Percentiles rank a stretch among this genome's conserved stretches.
These are phyloP conservation scores for Heliconius ismenius DNA, from an alignment of 2,888 invertebrate genomes.

Conservation along the genomic window DNA sequence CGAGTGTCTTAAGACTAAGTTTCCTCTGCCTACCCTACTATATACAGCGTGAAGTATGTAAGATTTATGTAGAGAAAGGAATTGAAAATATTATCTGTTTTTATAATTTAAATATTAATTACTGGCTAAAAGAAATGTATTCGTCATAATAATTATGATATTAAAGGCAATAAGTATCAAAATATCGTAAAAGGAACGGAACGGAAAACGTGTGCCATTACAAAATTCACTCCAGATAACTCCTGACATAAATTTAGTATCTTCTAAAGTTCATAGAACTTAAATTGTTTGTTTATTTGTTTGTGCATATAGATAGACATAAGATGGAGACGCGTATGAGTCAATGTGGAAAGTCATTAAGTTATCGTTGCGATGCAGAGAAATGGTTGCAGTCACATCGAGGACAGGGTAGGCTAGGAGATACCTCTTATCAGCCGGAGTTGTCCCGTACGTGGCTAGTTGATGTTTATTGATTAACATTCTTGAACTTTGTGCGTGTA, in stretches of 20 bases:
- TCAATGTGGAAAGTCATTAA: slow-evolving; percentile 74
- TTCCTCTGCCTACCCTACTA: background rate
- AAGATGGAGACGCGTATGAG: slow-evolving; percentile 61
- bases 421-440: slow-evolving; percentile 60
- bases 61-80: too few species aligned
- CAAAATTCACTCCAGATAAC: slow-evolving; percentile 73
- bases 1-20: background rate
- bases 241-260: slow-evolving; percentile 75
- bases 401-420: slow-evolving; percentile 48
- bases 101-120: background rate
- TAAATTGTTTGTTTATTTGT: slow-evolving; percentile 58
- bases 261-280: slow-evolving; percentile 75
- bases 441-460: slow-evolving; percentile 59
- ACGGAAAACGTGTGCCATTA: slow-evolving; percentile 71
- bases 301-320: slow-evolving; percentile 60
- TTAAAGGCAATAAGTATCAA: slow-evolving; percentile 31
- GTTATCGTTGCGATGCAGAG: slow-evolving; percentile 68
- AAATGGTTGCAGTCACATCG: slow-evolving; percentile 57
- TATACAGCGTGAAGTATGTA: background rate
- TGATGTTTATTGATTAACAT: slow-evolving; percentile 66
- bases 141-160: background rate
- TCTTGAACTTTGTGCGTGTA: slow-evolving; percentile 64
- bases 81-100: too few species aligned
- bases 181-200: slow-evolving; percentile 41
- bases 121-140: background rate